Percentiles rank a stretch among this genome's conserved stretches.
Conservation (phyloP, 2,797 vertebrate genomes). For the Microctenopoma stevenorrisi region DNA sequence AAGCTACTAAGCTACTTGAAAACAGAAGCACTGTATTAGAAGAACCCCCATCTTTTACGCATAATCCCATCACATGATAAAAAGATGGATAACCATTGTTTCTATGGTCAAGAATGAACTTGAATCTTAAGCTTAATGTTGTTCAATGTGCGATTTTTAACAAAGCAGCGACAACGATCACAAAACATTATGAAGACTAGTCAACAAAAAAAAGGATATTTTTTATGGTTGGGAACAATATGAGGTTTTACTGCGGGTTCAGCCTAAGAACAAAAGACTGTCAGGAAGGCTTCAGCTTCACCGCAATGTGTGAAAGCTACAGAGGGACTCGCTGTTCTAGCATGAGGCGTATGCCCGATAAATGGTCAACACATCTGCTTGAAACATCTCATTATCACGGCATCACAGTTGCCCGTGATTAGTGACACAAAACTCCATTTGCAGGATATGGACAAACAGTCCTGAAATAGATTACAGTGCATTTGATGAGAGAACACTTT, state of each 20-base stretch:
- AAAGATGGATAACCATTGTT: background rate
- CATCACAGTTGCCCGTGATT: constrained; percentile 4
- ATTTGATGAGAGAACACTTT: constrained; percentile 30
- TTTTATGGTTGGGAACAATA: too few species aligned
- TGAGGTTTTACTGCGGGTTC: too few species aligned
- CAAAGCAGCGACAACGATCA: too few species aligned
- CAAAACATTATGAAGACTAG: too few species aligned
- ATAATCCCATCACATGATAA: background rate
- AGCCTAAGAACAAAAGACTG: too few species aligned
- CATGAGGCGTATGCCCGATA: background rate
- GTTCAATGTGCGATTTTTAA: too few species aligned
- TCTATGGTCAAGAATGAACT: background rate
- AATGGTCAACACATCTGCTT: background rate
- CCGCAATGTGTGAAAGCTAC: background rate
- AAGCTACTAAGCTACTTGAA: too few species aligned
- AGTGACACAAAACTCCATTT: constrained; percentile 7
- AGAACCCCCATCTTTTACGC: background rate
- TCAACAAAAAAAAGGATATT: too few species aligned
- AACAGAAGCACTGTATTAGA: too few species aligned
- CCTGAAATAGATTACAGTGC: constrained; percentile 53
- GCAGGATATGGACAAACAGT: constrained; percentile 19
- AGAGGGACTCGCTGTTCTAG: background rate
- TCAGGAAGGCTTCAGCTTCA: background rate
- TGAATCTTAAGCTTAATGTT: too few species aligned
- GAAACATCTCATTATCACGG: constrained; percentile 14